Evolutionary conservation across 1,140 invertebrate species (phyloP).

Genomic region (Saccostrea cuccullata): DNA sequence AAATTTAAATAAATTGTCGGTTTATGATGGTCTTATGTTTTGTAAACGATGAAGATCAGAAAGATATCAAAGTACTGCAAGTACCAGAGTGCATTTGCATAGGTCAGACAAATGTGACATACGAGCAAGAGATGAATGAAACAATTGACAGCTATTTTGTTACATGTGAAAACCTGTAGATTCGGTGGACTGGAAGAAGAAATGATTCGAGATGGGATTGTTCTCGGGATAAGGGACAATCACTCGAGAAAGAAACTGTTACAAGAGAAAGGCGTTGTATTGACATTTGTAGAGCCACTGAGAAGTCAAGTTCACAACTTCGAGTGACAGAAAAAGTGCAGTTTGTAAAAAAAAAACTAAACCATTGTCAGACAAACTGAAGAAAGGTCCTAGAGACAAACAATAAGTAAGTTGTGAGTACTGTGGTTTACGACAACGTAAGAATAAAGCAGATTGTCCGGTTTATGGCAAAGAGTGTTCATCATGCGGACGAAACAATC

Average conservation of each 20-base stretch:
- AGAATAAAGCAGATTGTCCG: slow-evolving; percentile 49
- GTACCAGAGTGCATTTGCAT: slow-evolving; percentile 55
- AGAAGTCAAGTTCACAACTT: slow-evolving; percentile 47
- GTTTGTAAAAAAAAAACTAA: not conserved
- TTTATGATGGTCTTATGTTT: slow-evolving; percentile 49
- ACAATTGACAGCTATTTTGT: too few species aligned
- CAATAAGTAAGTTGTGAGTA: slow-evolving; percentile 42
- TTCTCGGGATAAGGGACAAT: too few species aligned
- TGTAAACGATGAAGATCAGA: slow-evolving; percentile 46
- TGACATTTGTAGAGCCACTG: slow-evolving; percentile 51
- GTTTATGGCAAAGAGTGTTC: slow-evolving; percentile 55
- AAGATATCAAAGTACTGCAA: slow-evolving; percentile 37
- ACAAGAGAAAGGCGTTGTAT: slow-evolving; percentile 28
- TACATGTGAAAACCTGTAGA: too few species aligned
- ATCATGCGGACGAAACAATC: slow-evolving; percentile 26
- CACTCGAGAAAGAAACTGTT: too few species aligned
- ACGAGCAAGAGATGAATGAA: slow-evolving; percentile 32
- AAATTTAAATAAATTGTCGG: not conserved
- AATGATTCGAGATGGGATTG: too few species aligned
- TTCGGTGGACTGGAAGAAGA: too few species aligned
- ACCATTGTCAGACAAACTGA: not conserved
- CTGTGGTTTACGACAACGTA: slow-evolving; percentile 48
- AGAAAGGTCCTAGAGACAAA: not conserved
- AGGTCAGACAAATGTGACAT: slow-evolving; percentile 55
- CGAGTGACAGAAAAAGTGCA: slow-evolving; percentile 46